A percentile compares a stretch with the other conserved stretches of the same genome.
phyloP scores from a whole-genome alignment of 2,888 invertebrate genomes.

The Drosophila parthenogenetica region DNA sequence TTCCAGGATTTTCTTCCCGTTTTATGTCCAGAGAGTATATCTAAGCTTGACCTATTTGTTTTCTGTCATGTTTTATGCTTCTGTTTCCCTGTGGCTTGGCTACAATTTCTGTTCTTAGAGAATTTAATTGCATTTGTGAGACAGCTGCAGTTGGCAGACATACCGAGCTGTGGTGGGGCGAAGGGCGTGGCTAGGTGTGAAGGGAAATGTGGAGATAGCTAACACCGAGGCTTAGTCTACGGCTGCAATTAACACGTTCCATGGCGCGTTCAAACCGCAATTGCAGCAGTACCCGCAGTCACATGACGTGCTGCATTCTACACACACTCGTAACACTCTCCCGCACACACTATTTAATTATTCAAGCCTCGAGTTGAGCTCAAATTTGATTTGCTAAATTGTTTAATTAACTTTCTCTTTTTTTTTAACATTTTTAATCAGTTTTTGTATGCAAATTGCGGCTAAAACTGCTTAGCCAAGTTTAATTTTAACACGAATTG shows the following conservation, averaged over 20 bases:
- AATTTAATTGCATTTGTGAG: slow-evolving; percentile 72
- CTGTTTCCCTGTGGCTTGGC: slow-evolving; percentile 33
- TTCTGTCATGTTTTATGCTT: slow-evolving; percentile 56
- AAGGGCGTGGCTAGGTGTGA: not conserved
- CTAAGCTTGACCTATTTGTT: slow-evolving; percentile 63
- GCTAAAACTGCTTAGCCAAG: not conserved
- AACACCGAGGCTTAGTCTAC: slow-evolving; percentile 8
- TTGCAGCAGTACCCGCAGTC: slow-evolving; percentile 7
- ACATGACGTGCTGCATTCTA: not conserved
- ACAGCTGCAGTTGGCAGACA: slow-evolving; percentile 48
- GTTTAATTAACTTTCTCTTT: not conserved
- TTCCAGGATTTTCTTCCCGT: not conserved
- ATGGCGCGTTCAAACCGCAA: slow-evolving; percentile 42
- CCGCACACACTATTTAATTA: slow-evolving; percentile 46
- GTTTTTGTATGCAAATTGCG: slow-evolving; percentile 6
- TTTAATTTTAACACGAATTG: not conserved
- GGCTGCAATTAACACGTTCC: slow-evolving; percentile 67
- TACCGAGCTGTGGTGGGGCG: not conserved
- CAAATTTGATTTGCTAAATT: slow-evolving; percentile 2
- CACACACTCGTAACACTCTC: not conserved
- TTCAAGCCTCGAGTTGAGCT: slow-evolving; percentile 26
- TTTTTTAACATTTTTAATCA: not conserved
- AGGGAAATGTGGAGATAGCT: not conserved
- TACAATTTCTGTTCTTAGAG: slow-evolving; percentile 41
- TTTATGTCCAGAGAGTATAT: not conserved